These are phyloP conservation scores for Rousettus leschenaultii DNA, from an alignment of 2,113 vertebrate species.

Conservation along the genomic window DNA sequence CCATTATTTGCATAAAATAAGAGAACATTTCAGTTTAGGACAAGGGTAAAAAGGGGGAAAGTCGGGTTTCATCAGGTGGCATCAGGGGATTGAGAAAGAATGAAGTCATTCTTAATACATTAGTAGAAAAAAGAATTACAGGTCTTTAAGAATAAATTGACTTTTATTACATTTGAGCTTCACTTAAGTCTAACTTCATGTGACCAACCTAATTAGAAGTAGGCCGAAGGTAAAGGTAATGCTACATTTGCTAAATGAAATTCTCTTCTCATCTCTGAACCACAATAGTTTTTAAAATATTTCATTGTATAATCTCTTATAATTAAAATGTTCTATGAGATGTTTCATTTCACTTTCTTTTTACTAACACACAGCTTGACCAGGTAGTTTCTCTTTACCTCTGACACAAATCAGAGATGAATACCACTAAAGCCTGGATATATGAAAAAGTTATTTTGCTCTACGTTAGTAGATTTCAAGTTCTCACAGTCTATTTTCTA, in stretches of 20 bases:
- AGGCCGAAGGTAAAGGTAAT: background rate
- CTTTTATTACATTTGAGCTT: background rate
- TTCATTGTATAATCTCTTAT: background rate
- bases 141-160: background rate
- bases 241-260: background rate
- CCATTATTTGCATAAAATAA: background rate
- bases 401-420: background rate
- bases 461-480: background rate
- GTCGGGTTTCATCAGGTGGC: background rate
- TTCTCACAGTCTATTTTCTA: background rate
- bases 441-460: background rate
- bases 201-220: background rate
- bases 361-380: background rate
- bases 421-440: background rate
- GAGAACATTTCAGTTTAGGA: background rate
- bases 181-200: background rate
- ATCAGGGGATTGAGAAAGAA: background rate
- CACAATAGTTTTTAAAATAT: background rate
- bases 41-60: background rate
- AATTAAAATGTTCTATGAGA: background rate
- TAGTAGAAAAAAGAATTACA: background rate
- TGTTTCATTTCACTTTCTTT: background rate
- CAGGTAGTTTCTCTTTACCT: background rate
- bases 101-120: background rate
- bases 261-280: background rate